Percentiles rank a stretch among this genome's conserved stretches.
Evolutionary conservation across 2,113 vertebrate species (phyloP).

Genomic region (Chaenogobius annularis): DNA sequence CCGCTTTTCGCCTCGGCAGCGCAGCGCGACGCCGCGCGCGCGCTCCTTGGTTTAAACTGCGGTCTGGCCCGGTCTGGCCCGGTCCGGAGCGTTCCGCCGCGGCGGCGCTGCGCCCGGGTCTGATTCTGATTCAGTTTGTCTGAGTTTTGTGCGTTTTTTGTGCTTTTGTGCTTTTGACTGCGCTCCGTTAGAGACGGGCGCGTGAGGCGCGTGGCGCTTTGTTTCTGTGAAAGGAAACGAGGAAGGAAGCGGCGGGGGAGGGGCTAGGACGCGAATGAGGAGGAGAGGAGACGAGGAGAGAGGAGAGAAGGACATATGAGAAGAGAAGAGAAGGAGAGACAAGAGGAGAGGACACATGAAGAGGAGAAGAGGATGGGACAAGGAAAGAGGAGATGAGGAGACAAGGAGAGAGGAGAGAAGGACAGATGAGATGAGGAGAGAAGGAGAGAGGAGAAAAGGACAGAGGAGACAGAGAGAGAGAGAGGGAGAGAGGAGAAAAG

Average conservation of each 20-base stretch:
- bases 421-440: neutral
- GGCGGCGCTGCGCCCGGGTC: neutral
- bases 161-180: neutral
- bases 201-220: slow-evolving; percentile 5
- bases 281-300: neutral
- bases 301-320: neutral
- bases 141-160: neutral
- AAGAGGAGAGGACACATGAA: neutral
- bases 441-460: neutral
- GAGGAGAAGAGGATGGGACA: neutral
- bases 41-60: neutral
- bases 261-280: neutral
- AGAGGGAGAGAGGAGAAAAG: neutral
- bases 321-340: neutral
- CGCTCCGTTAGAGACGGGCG: neutral
- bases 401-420: neutral
- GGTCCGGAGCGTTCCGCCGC: neutral
- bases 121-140: neutral
- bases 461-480: neutral
- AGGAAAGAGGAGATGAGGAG: neutral
- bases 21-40: neutral
- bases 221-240: slow-evolving; percentile 4
- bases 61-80: neutral
- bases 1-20: neutral
- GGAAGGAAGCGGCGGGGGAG: neutral